A percentile compares a stretch with the other conserved stretches of the same genome.
Evolutionary conservation across 2,113 vertebrate genomes (phyloP).

Genomic region (Pseudorectes ferrugineus): DNA sequence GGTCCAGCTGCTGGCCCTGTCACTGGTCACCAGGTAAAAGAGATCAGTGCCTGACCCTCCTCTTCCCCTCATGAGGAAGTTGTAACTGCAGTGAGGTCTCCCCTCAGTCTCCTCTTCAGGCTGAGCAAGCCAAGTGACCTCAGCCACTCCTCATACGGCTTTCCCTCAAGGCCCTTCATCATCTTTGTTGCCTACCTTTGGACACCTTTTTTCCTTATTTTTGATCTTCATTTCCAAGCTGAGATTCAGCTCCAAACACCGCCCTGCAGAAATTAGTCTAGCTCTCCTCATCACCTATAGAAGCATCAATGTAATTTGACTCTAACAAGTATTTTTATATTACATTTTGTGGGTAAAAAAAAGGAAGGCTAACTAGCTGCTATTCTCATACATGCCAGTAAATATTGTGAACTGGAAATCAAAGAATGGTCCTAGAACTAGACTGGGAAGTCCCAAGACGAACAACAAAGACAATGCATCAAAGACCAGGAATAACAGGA

Average conservation of each 20-base stretch:
- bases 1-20: not conserved
- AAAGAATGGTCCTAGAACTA: not conserved
- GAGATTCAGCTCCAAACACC: not conserved
- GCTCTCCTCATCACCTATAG: not conserved
- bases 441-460: not conserved
- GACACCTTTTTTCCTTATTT: not conserved
- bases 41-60: not conserved
- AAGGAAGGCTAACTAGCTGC: not conserved
- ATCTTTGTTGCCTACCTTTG: not conserved
- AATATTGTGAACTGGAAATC: not conserved
- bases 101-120: not conserved
- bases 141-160: fast-evolving
- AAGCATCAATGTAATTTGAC: not conserved
- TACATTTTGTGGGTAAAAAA: not conserved
- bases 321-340: not conserved
- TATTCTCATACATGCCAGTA: not conserved
- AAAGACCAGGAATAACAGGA: not conserved
- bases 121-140: not conserved
- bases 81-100: not conserved
- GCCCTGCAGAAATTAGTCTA: not conserved
- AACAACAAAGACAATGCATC: not conserved
- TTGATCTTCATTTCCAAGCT: not conserved
- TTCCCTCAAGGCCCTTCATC: not conserved
- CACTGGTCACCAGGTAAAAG: no score
- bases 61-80: fast-evolving